phyloP scores from a whole-genome alignment of 2,888 invertebrate genomes.

The Drosophila longiperda region DNA sequence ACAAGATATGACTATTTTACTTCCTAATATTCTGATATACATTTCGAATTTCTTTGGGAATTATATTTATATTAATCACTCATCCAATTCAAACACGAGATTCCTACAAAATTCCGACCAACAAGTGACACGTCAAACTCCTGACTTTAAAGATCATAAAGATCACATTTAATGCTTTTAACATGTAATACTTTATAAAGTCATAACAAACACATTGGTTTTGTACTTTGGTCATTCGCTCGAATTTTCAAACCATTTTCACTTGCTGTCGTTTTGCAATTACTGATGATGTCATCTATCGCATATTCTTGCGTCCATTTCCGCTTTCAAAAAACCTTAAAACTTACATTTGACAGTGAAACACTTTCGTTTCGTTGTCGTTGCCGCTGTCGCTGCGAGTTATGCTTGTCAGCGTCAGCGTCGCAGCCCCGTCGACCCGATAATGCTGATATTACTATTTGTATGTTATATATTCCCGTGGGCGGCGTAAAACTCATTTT shows the following conservation, averaged over 20 bases:
- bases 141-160: background rate
- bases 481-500: constrained; percentile 39
- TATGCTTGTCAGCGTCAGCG: constrained; percentile 34
- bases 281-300: constrained; percentile 49
- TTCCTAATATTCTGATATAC: background rate
- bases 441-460: constrained; percentile 56
- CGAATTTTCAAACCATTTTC: constrained; percentile 17
- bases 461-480: constrained; percentile 21
- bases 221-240: constrained; percentile 2
- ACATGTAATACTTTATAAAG: background rate
- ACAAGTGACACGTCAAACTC: background rate
- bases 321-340: constrained; percentile 36
- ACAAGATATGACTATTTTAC: background rate
- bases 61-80: background rate
- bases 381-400: constrained; percentile 23
- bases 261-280: constrained; percentile 10
- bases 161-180: background rate
- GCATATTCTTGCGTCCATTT: constrained; percentile 34
- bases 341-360: constrained; percentile 71
- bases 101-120: background rate
- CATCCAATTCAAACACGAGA: background rate
- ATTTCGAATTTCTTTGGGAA: background rate
- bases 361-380: constrained; percentile 61
- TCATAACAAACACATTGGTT: background rate
- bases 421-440: constrained; percentile 36